Conservation (phyloP, 2,888 invertebrate species). For the Trimorus sp. region DNA sequence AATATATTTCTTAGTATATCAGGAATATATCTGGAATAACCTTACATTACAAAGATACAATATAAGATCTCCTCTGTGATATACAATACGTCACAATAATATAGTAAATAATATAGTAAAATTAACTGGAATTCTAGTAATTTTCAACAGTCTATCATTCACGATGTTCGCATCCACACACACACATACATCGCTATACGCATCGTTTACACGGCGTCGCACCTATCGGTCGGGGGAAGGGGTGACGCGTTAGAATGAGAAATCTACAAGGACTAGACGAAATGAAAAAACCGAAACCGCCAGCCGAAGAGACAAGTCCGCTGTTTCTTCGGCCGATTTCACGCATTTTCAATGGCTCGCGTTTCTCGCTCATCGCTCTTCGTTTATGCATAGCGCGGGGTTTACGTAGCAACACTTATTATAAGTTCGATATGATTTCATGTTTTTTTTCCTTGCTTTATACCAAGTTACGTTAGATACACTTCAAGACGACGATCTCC, state of each 20-base stretch:
- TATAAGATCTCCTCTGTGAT: too few relatives aligned
- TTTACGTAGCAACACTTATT: conserved; percentile 66
- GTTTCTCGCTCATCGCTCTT: background rate
- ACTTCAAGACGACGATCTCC: conserved; percentile 54
- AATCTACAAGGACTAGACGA: conserved; percentile 74
- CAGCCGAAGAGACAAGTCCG: conserved; percentile 33
- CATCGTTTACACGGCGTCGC: conserved; percentile 31
- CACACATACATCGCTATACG: conserved; percentile 43
- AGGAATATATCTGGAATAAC: too few relatives aligned
- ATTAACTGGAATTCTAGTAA: too few relatives aligned
- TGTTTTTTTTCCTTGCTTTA: conserved; percentile 43
- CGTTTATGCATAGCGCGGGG: conserved; percentile 47
- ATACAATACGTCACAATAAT: too few relatives aligned
- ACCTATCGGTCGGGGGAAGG: conserved; percentile 39
- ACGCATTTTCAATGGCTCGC: conserved; percentile 20
- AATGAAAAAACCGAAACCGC: conserved; percentile 67
- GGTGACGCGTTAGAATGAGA: conserved; percentile 47
- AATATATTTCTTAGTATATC: too few relatives aligned
- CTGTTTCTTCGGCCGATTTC: conserved; percentile 36
- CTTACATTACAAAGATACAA: too few relatives aligned
- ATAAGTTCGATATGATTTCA: conserved; percentile 67
- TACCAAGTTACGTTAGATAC: conserved; percentile 66
- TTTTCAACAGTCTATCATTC: too few relatives aligned
- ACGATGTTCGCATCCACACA: conserved; percentile 13
- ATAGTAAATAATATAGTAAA: too few relatives aligned